Conservation (phyloP, 2,888 invertebrate species). For the Oscheius myriophilus region DNA sequence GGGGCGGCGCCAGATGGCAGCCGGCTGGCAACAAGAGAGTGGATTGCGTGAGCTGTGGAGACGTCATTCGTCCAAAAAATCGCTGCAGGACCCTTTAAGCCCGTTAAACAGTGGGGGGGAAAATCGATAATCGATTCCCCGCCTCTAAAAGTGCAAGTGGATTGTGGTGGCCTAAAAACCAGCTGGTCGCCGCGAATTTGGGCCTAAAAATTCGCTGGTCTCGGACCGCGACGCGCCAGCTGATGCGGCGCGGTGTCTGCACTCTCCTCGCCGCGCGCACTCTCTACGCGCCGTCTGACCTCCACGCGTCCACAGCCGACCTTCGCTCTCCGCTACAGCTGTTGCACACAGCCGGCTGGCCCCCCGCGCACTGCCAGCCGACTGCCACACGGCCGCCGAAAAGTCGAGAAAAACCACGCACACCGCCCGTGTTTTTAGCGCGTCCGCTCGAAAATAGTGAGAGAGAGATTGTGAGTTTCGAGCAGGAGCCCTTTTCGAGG, state of each 20-base stretch:
- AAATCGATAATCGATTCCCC: no score
- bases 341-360: slow-evolving; percentile 19
- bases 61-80: no score
- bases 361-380: background rate
- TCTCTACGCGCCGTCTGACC: slow-evolving; percentile 24
- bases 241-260: slow-evolving; percentile 31
- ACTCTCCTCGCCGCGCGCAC: slow-evolving; percentile 3
- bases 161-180: slow-evolving; percentile 18
- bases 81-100: no score
- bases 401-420: slow-evolving; percentile 14
- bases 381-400: background rate
- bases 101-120: no score
- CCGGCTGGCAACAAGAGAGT: no score
- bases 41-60: no score
- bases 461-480: no score
- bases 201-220: slow-evolving; percentile 32
- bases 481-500: no score
- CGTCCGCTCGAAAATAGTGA: no score
- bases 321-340: slow-evolving; percentile 34
- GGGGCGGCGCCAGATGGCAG: no score
- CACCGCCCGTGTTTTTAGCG: no score
- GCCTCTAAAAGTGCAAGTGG: no score
- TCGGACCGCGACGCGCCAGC: slow-evolving; percentile 31
- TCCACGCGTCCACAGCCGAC: slow-evolving; percentile 30
- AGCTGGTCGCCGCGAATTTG: slow-evolving; percentile 30